phyloP scores from a whole-genome alignment of 2,888 invertebrate species.

The Coleophora flavipennella region DNA sequence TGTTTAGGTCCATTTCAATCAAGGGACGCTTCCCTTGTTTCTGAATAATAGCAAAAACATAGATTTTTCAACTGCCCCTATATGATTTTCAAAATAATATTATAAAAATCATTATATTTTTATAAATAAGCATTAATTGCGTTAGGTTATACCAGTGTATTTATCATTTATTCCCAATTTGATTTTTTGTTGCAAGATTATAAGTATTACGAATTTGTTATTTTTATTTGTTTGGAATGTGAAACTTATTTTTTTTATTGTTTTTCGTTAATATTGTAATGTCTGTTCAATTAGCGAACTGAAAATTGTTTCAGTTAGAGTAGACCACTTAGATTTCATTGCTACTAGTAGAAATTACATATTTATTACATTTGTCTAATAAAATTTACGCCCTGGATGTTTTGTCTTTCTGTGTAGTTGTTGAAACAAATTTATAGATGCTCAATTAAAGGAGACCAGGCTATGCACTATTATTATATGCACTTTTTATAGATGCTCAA shows the following conservation, averaged over 20 bases:
- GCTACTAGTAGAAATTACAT: slow-evolving; percentile 41
- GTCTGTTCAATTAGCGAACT: slow-evolving; percentile 18
- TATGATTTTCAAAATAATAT: no score
- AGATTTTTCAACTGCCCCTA: no score
- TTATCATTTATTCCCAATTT: neutral
- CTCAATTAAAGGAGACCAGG: no score
- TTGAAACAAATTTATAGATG: no score
- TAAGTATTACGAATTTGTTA: neutral
- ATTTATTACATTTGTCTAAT: slow-evolving; percentile 45
- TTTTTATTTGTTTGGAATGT: slow-evolving; percentile 7
- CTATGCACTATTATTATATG: no score
- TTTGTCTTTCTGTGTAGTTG: slow-evolving; percentile 31
- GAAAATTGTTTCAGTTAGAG: slow-evolving; percentile 17
- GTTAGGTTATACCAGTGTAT: neutral
- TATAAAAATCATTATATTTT: no score
- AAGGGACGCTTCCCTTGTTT: no score
- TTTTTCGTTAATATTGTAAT: slow-evolving; percentile 2
- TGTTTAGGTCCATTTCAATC: no score
- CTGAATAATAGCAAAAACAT: no score
- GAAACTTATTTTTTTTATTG: slow-evolving; percentile 8
- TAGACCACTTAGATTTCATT: slow-evolving; percentile 31
- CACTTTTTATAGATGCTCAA: no score
- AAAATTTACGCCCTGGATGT: slow-evolving; percentile 23
- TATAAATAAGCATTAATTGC: neutral
- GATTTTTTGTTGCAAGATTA: neutral